Evolutionary conservation across 2,113 vertebrate genomes (phyloP).

Genomic region (Eurypyga helias): DNA sequence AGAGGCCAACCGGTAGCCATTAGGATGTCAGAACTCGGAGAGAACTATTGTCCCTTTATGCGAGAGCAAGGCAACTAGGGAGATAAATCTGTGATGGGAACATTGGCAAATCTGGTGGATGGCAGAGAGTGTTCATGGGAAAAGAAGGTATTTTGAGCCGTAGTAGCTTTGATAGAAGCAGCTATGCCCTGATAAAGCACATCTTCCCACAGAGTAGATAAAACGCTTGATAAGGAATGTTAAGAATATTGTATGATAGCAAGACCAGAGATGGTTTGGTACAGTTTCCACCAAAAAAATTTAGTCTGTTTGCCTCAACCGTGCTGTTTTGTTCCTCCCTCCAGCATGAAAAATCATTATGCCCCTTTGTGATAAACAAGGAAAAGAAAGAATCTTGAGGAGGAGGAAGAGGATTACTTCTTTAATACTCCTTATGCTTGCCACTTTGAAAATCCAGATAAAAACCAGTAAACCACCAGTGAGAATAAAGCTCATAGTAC

Average conservation of each 20-base stretch:
- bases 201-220: neutral
- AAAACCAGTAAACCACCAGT: neutral
- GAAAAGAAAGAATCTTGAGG: neutral
- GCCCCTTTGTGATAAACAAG: neutral
- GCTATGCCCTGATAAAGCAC: neutral
- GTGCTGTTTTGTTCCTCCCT: neutral
- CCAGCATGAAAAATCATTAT: neutral
- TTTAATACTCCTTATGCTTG: neutral
- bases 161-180: neutral
- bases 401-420: neutral
- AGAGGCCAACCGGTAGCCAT: constrained; percentile 15
- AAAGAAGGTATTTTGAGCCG: neutral
- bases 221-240: neutral
- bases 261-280: neutral
- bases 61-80: neutral
- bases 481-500: neutral
- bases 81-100: constrained; percentile 38
- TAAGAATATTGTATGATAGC: neutral
- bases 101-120: neutral
- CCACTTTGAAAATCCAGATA: neutral
- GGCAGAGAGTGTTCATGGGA: neutral
- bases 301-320: neutral
- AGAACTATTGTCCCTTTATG: constrained; percentile 45
- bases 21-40: constrained; percentile 21
- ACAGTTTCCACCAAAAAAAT: neutral